Evolutionary conservation across 1,140 invertebrate genomes (phyloP), one percentile per base, ranked within the genome.

Genomic region (Diabrotica virgifera): DNA sequence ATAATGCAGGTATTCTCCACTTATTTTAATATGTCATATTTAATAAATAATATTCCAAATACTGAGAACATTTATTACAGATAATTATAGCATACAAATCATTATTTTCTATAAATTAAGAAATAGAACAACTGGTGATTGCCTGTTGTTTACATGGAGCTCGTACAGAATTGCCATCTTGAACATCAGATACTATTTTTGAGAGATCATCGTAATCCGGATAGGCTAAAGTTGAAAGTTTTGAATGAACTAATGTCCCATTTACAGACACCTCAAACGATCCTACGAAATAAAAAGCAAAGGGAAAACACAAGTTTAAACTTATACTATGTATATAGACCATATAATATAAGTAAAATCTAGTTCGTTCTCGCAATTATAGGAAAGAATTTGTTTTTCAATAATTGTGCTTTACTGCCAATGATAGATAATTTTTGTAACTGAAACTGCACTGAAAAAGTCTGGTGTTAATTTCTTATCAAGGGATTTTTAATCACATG

Each of bases 251-350:
- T 52, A 81, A 68, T 46, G 73, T 71, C 11, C 70, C 78, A 74
- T 83, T 81, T 13, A 84, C 71, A 35, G 67, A 76, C 12, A 84
- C 79, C 73, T 84, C 82, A 78, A 83, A 84, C 1, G 82, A 82
- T 54, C 78, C 82, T 83, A 71, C 64, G 69, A 72, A 65, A 10
- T 46, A 7, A 60, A 62, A 40, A 13, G 14, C 4, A 13, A 54
- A 24, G 24, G 1, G 4, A 4, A 24, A 24, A 24, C 24, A 24
- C 24, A 24, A 24, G 4, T 24, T 24, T 24, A n/a, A n/a, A n/a
- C n/a, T n/a, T n/a, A n/a, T n/a, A n/a, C n/a, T n/a, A n/a, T n/a
- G n/a, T n/a, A n/a, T n/a, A n/a, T n/a, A n/a, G n/a, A n/a, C n/a
- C n/a, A n/a, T n/a, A n/a, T n/a, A n/a, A n/a, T n/a, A n/a, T n/a